Conservation (phyloP, 2,113 vertebrate genomes). For the Nicator chloris region DNA sequence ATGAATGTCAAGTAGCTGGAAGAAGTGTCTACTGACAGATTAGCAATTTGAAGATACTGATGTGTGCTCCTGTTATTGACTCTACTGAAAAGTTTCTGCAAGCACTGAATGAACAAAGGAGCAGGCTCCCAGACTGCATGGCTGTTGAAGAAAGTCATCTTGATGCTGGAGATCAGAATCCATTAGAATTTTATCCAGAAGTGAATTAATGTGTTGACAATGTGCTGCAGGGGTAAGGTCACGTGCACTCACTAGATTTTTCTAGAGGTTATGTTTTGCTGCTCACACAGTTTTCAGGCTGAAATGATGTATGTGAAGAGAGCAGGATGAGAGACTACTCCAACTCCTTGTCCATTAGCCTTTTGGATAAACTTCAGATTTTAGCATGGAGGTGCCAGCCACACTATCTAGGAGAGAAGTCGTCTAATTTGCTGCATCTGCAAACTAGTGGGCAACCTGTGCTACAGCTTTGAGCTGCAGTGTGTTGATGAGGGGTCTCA, state of each 20-base stretch:
- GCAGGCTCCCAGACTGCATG: background rate
- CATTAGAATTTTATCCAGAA: background rate
- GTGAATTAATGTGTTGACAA: background rate
- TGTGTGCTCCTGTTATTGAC: background rate
- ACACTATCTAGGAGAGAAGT: background rate
- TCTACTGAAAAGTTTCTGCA: background rate
- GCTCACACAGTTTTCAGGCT: background rate
- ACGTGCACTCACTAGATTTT: background rate
- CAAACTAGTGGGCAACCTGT: background rate
- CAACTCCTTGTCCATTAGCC: accelerated
- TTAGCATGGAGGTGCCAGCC: background rate
- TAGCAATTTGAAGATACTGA: background rate
- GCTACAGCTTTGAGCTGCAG: accelerated
- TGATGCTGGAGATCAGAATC: background rate
- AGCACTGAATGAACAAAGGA: background rate
- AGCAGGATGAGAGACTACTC: background rate
- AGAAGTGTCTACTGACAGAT: background rate
- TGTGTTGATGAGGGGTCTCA: background rate
- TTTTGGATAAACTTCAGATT: background rate
- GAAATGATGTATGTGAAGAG: background rate
- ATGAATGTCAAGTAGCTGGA: background rate
- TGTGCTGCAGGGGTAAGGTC: background rate
- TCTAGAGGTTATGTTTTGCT: too few relatives aligned
- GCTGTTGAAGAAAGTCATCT: background rate
- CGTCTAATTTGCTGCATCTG: background rate